Evolutionary conservation across 2,888 invertebrate species (phyloP).

Genomic region (Dicycla oo): DNA sequence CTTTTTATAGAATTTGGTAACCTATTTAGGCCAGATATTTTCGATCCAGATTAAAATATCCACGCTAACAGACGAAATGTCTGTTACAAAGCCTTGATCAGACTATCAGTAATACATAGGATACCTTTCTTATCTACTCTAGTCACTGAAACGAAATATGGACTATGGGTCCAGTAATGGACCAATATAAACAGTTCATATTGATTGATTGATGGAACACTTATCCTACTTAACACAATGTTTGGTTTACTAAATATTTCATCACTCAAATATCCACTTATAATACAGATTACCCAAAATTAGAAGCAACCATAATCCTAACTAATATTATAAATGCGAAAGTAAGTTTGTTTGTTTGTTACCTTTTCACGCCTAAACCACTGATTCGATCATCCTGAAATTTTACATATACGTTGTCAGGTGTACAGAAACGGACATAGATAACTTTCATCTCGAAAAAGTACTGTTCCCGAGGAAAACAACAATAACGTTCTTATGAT

Average conservation of each 20-base stretch:
- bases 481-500: too few species aligned
- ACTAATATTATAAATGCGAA: too few species aligned
- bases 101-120: not conserved
- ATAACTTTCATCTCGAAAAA: too few species aligned
- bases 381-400: too few species aligned
- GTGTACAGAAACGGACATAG: too few species aligned
- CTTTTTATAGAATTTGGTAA: not conserved
- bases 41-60: constrained; percentile 1
- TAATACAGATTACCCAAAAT: constrained; percentile 27
- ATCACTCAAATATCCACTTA: constrained; percentile 32
- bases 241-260: constrained; percentile 44
- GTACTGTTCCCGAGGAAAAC: too few species aligned
- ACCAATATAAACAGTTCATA: constrained; percentile 13
- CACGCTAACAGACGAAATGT: not conserved
- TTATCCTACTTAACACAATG: constrained; percentile 28
- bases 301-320: constrained; percentile 17
- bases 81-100: not conserved
- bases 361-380: too few species aligned
- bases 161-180: constrained; percentile 13
- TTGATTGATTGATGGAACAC: constrained; percentile 44
- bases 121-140: not conserved
- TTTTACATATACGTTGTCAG: too few species aligned
- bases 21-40: not conserved
- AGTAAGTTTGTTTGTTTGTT: too few species aligned
- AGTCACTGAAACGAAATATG: not conserved